Conservation (phyloP, 2,797 vertebrate genomes). For the Melopsittacus undulatus region DNA sequence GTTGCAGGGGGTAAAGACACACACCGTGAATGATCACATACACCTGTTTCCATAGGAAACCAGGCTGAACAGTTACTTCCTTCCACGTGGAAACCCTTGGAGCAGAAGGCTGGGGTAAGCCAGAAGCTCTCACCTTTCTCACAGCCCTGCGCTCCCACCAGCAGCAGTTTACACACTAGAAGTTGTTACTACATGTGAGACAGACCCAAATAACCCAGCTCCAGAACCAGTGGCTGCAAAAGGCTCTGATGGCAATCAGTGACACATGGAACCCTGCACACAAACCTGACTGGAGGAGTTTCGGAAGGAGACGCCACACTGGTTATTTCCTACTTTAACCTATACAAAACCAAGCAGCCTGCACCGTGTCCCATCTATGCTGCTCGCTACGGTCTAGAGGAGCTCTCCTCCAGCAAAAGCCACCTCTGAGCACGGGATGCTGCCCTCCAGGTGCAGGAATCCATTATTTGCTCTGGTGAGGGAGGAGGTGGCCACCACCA, state of each 20-base stretch:
- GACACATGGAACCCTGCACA: neutral
- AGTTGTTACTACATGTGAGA: neutral
- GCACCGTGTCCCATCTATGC: neutral
- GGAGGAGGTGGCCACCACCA: conserved; percentile 8
- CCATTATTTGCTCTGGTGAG: conserved; percentile 5
- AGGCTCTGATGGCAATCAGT: neutral
- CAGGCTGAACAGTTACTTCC: conserved; percentile 12
- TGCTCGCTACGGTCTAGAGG: neutral
- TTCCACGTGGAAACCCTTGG: neutral
- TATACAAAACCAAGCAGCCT: neutral
- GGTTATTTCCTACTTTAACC: neutral
- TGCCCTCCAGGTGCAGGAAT: neutral
- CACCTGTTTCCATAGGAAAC: conserved; percentile 52
- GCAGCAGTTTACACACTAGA: neutral
- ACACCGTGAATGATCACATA: neutral
- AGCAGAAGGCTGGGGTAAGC: neutral
- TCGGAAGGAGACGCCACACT: neutral
- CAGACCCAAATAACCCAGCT: neutral
- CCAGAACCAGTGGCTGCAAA: neutral
- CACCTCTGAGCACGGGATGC: neutral
- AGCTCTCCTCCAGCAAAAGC: neutral
- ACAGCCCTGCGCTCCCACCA: neutral
- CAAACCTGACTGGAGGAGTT: neutral
- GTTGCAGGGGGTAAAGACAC: conserved; percentile 22
- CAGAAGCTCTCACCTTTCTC: neutral